These are phyloP conservation scores for Patella ulyssiponensis DNA, from an alignment of 2,888 invertebrate species.

Conservation along the genomic window DNA sequence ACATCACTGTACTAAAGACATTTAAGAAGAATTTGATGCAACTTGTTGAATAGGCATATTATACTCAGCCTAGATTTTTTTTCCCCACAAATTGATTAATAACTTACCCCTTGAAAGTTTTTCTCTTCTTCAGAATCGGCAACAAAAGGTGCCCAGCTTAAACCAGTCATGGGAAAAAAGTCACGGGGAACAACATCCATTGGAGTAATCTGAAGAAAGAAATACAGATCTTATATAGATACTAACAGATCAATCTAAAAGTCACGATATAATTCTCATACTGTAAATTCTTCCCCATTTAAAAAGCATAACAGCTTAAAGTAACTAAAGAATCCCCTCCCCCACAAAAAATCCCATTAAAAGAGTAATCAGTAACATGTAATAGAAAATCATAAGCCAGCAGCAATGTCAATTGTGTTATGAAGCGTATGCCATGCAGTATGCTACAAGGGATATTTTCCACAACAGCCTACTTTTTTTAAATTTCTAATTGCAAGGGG, in stretches of 20 bases:
- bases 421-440: too few relatives aligned
- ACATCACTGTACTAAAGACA: too few relatives aligned
- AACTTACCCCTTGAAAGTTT: constrained; percentile 52
- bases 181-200: constrained; percentile 52
- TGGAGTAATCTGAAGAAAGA: constrained; percentile 49
- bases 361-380: not conserved
- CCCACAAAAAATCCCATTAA: too few relatives aligned
- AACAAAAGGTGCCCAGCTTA: constrained; percentile 46
- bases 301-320: not conserved
- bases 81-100: not conserved
- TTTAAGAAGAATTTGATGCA: too few relatives aligned
- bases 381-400: not conserved
- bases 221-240: not conserved
- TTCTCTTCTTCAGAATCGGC: constrained; percentile 42
- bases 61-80: not conserved
- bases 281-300: not conserved
- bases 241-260: too few relatives aligned
- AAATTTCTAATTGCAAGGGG: too few relatives aligned
- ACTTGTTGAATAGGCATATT: not conserved
- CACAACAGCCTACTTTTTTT: too few relatives aligned
- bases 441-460: too few relatives aligned
- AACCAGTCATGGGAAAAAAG: constrained; percentile 66
- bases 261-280: too few relatives aligned
- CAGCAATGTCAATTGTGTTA: too few relatives aligned
- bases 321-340: too few relatives aligned